Conservation (phyloP, 2,888 invertebrate species). For the Habroteleia sp. region DNA sequence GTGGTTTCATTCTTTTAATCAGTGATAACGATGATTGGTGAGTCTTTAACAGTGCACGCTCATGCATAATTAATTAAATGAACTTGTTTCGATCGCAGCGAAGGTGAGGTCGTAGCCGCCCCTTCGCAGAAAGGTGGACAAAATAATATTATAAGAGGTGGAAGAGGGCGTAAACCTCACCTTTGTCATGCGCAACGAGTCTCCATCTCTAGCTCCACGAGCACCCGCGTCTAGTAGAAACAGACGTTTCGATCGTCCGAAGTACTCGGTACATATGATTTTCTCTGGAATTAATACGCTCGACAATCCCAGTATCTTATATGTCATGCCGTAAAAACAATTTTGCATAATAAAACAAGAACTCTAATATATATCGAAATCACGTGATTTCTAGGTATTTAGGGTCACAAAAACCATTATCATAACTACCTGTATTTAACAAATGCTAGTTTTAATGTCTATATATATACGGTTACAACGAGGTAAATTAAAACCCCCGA, state of each 20-base stretch:
- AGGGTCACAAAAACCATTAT: conserved; percentile 40
- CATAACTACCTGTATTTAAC: conserved; percentile 53
- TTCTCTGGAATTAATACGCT: conserved; percentile 61
- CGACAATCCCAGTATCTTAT: conserved; percentile 53
- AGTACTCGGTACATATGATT: conserved; percentile 52
- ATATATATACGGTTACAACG: conserved; percentile 23
- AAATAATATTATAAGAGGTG: conserved; percentile 73
- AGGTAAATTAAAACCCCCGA: conserved; percentile 44
- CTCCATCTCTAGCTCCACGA: conserved; percentile 57
- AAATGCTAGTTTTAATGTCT: conserved; percentile 37
- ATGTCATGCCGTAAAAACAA: conserved; percentile 56
- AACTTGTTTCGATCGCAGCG: conserved; percentile 72
- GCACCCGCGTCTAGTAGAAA: conserved; percentile 54
- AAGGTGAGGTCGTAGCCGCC: conserved; percentile 69
- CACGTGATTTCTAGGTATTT: conserved; percentile 62
- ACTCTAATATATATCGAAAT: conserved; percentile 57
- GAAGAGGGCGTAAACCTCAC: conserved; percentile 72
- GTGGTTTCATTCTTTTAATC: conserved; percentile 61
- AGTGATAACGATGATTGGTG: conserved; percentile 71
- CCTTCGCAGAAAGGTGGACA: conserved; percentile 59
- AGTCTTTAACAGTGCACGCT: conserved; percentile 66
- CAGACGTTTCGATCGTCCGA: conserved; percentile 56
- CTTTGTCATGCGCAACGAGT: conserved; percentile 71
- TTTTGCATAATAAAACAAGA: conserved; percentile 57
- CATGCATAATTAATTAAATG: conserved; percentile 78